phyloP scores from a whole-genome alignment of 2,888 invertebrate species.

The Synanthedon tipuliformis region DNA sequence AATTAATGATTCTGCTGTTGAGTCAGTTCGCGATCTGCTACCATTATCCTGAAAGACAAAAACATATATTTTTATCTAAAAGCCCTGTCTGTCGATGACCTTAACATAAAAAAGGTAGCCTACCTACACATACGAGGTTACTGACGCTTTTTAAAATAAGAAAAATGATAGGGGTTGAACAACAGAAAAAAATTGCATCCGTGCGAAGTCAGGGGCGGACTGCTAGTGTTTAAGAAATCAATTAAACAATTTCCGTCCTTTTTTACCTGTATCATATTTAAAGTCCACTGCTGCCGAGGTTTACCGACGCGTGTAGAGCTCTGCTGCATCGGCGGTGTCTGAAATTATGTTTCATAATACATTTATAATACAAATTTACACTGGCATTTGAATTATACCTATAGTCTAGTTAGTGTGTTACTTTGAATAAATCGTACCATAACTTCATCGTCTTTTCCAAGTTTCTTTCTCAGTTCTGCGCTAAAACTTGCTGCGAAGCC shows the following conservation, averaged over 20 bases:
- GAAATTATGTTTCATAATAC: not conserved
- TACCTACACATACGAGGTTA: too few relatives aligned
- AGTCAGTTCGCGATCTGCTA: conserved; percentile 40
- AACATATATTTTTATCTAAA: too few relatives aligned
- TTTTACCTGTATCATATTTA: conserved; percentile 47
- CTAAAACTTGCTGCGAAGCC: conserved; percentile 75
- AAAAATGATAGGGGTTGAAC: too few relatives aligned
- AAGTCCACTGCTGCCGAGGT: conserved; percentile 55
- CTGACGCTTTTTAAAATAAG: too few relatives aligned
- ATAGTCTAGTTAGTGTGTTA: not conserved
- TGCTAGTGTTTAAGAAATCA: too few relatives aligned
- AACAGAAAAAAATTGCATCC: too few relatives aligned
- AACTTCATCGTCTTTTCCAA: conserved; percentile 73
- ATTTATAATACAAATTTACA: too few relatives aligned
- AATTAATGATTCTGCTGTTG: conserved; percentile 46
- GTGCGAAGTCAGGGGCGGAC: too few relatives aligned
- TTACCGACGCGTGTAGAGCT: conserved; percentile 33
- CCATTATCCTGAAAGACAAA: too few relatives aligned
- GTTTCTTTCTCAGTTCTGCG: conserved; percentile 73
- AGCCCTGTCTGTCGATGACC: too few relatives aligned
- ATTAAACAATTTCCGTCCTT: too few relatives aligned
- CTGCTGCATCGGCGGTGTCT: conserved; percentile 30
- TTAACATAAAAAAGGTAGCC: too few relatives aligned
- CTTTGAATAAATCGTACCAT: conserved; percentile 2
- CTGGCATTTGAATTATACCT: not conserved